Conservation (phyloP, 2,888 invertebrate species). For the Stenchaetothrips biformis region DNA sequence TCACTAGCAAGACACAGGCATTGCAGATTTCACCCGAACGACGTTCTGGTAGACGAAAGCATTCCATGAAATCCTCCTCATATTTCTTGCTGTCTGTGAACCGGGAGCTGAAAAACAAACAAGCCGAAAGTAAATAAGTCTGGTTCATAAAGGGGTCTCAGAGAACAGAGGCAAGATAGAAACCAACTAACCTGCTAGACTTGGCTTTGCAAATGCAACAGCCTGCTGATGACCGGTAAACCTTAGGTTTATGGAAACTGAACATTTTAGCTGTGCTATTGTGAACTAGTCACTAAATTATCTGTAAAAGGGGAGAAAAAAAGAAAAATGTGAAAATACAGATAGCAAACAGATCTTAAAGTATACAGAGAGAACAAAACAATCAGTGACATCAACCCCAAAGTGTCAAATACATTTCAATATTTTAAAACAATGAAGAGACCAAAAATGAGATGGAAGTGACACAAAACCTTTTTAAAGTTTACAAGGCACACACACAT, state of each 20-base stretch:
- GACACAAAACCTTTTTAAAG: no score
- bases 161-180: slow-evolving; percentile 1
- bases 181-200: slow-evolving; percentile 61
- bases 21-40: slow-evolving; percentile 81
- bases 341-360: no score
- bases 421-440: no score
- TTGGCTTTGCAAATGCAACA: slow-evolving; percentile 85
- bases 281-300: slow-evolving; percentile 14
- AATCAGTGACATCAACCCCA: not conserved
- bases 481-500: no score
- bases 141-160: not conserved
- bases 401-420: no score
- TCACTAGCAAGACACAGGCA: slow-evolving; percentile 77
- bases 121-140: not conserved
- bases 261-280: slow-evolving; percentile 57
- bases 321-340: not conserved
- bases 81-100: slow-evolving; percentile 81
- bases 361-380: not conserved
- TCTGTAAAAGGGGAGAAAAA: slow-evolving; percentile 16
- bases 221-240: slow-evolving; percentile 73
- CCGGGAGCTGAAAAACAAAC: slow-evolving; percentile 56
- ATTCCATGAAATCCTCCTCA: slow-evolving; percentile 72
- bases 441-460: no score
- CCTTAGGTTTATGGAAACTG: slow-evolving; percentile 81
- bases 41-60: slow-evolving; percentile 67